Evolutionary conservation across 2,797 vertebrate species (phyloP).

Genomic region (Myotis myotis): DNA sequence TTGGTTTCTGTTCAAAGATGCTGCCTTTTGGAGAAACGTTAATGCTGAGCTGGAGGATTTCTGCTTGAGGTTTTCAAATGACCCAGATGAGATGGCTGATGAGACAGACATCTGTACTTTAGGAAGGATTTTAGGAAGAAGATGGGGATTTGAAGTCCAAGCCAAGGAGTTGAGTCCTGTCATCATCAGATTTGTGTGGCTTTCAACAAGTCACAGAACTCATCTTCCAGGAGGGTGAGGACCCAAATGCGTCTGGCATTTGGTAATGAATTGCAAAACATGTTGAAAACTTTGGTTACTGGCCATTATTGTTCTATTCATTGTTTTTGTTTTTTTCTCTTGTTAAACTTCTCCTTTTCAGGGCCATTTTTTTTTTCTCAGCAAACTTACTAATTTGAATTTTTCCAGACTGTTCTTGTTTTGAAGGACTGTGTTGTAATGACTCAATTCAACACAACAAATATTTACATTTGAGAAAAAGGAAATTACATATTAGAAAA

Average conservation of each 20-base stretch:
- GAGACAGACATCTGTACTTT: neutral
- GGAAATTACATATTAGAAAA: neutral
- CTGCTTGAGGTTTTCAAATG: constrained; percentile 34
- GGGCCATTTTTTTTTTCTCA: neutral
- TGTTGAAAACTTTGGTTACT: neutral
- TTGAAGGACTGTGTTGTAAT: neutral
- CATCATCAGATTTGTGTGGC: neutral
- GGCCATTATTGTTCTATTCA: neutral
- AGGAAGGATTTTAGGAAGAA: neutral
- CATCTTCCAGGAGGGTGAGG: neutral
- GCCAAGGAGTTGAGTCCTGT: neutral
- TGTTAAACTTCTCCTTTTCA: neutral
- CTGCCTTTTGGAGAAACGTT: neutral
- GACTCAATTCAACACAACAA: neutral
- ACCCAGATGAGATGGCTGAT: neutral
- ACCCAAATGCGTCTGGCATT: neutral
- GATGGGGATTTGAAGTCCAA: neutral
- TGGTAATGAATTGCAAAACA: neutral
- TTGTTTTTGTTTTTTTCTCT: constrained; percentile 20
- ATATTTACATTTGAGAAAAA: neutral
- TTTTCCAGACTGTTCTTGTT: neutral
- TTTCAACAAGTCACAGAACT: neutral
- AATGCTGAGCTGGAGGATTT: constrained; percentile 34
- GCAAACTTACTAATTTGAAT: neutral
- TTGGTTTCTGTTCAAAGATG: constrained; percentile 52